A percentile compares a stretch with the other conserved stretches of the same genome.
phyloP scores from a whole-genome alignment of 1,140 invertebrate species.

The Pseudomyrmex gracilis region DNA sequence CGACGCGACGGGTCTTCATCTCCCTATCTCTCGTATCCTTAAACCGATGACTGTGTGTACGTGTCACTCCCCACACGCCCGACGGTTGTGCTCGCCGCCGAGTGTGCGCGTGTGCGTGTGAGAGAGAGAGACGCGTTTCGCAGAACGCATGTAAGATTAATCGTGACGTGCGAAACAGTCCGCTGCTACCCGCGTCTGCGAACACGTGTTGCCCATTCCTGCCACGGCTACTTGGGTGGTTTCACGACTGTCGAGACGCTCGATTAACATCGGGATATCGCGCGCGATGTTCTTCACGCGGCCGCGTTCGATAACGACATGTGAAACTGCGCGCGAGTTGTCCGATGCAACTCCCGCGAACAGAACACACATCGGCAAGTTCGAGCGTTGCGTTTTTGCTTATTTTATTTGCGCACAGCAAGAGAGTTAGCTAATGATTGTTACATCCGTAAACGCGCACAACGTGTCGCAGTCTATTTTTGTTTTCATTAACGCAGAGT shows the following conservation, averaged over 20 bases:
- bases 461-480: no score
- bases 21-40: conserved; percentile 13
- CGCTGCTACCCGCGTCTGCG: conserved; percentile 43
- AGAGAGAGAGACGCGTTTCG: conserved; percentile 53
- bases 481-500: no score
- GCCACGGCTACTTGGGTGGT: conserved; percentile 65
- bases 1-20: conserved; percentile 18
- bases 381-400: no score
- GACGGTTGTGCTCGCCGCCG: conserved; percentile 8
- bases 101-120: conserved; percentile 5
- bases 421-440: no score
- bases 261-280: conserved; percentile 61
- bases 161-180: conserved; percentile 64
- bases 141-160: conserved; percentile 69
- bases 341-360: not conserved
- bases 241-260: conserved; percentile 33
- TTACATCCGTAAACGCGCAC: not conserved
- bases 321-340: conserved; percentile 8
- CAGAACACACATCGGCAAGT: no score
- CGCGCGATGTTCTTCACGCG: conserved; percentile 28
- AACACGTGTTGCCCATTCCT: conserved; percentile 68
- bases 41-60: conserved; percentile 31
- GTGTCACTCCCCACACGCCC: conserved; percentile 17
- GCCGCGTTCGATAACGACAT: conserved; percentile 38
- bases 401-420: no score